A percentile compares a stretch with the other conserved stretches of the same genome.
phyloP scores from a whole-genome alignment of 1,140 invertebrate species.

The Tetramorium parvispinum region DNA sequence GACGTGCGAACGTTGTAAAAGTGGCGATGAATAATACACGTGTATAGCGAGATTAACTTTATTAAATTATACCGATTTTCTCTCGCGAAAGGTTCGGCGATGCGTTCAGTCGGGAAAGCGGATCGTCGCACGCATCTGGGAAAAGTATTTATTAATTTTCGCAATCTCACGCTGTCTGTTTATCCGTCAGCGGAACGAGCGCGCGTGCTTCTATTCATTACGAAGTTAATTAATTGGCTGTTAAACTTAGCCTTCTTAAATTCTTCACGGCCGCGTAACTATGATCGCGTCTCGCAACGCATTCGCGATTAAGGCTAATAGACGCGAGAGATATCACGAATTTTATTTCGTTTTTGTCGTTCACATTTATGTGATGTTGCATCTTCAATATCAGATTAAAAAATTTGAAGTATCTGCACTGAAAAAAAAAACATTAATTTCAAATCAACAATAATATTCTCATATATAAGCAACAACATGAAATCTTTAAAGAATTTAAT shows the following conservation, averaged over 20 bases:
- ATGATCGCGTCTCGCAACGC: background rate
- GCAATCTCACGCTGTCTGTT: background rate
- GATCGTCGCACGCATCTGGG: conserved; percentile 45
- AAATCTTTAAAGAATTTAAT: no score
- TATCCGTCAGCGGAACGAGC: conserved; percentile 27
- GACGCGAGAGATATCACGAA: background rate
- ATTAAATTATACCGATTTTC: conserved; percentile 51
- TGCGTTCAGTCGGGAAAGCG: conserved; percentile 51
- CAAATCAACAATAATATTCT: no score
- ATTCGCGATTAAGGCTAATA: background rate
- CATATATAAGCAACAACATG: no score
- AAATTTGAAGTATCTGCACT: background rate
- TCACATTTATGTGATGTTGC: background rate
- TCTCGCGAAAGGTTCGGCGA: conserved; percentile 22
- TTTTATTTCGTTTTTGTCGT: background rate
- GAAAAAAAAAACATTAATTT: no score
- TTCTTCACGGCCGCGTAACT: conserved; percentile 41
- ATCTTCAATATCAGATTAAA: background rate
- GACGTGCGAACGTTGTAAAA: conserved; percentile 30
- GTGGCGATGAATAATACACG: conserved; percentile 68
- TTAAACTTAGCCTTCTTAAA: conserved; percentile 8
- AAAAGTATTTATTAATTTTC: conserved; percentile 45
- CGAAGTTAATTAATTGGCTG: conserved; percentile 28
- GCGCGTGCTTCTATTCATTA: conserved; percentile 50
- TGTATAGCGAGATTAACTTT: conserved; percentile 5